phyloP scores from a whole-genome alignment of 1,140 invertebrate genomes.

The Trichomalopsis sarcophagae region DNA sequence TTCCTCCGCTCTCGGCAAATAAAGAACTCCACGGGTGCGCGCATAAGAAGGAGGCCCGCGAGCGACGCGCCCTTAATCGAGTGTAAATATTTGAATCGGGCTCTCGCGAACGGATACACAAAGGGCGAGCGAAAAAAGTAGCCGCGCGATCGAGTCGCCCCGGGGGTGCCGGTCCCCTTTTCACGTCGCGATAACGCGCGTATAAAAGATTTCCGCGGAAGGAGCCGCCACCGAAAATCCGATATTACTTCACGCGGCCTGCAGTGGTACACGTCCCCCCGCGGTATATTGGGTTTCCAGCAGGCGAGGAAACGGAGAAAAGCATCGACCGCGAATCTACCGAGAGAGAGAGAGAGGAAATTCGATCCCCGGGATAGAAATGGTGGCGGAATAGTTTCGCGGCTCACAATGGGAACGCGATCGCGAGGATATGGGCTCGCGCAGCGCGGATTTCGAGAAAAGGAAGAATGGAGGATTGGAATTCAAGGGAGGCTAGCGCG shows the following conservation, averaged over 20 bases:
- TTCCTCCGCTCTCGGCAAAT: constrained; percentile 23
- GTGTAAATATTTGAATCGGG: constrained; percentile 31
- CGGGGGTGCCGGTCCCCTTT: not conserved
- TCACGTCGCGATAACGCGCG: not conserved
- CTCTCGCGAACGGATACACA: not conserved
- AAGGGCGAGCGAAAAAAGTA: not conserved
- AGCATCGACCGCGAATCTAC: not conserved
- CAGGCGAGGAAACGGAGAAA: not conserved
- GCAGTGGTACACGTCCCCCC: not conserved
- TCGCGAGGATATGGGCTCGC: not conserved
- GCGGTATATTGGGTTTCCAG: not conserved
- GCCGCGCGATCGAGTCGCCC: not conserved
- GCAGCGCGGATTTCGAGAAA: constrained; percentile 11
- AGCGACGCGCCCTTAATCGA: constrained; percentile 11
- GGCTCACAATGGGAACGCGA: constrained; percentile 17
- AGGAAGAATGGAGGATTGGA: constrained; percentile 18
- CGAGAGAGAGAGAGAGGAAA: constrained; percentile 22
- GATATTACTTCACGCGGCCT: not conserved
- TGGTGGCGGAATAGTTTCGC: not conserved
- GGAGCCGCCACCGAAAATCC: not conserved
- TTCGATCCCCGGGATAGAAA: constrained; percentile 25
- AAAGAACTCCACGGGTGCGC: not conserved
- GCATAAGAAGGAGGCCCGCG: constrained; percentile 13
- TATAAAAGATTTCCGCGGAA: constrained; percentile 27
- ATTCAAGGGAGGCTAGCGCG: not conserved